Conservation (phyloP, 2,888 invertebrate genomes). For the Emesis russula region DNA sequence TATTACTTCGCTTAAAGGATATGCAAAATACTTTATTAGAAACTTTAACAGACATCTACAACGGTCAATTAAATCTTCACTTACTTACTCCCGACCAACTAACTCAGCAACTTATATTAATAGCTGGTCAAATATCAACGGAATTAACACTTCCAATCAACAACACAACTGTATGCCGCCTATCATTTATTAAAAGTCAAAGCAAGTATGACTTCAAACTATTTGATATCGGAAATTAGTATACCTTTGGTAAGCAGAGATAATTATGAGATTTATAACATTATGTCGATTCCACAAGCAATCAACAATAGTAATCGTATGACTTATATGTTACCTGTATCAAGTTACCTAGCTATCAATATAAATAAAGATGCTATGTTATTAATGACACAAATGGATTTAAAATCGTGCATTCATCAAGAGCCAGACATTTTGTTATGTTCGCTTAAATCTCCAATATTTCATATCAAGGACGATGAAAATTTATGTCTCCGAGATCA, state of each 20-base stretch:
- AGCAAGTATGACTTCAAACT: slow-evolving; percentile 48
- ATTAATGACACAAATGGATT: slow-evolving; percentile 39
- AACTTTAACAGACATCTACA: neutral
- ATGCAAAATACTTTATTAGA: too few relatives aligned
- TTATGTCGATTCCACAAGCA: slow-evolving; percentile 47
- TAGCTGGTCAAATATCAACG: slow-evolving; percentile 8
- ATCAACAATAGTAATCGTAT: neutral
- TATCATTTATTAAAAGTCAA: neutral
- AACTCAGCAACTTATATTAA: too few relatives aligned
- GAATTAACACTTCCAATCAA: neutral
- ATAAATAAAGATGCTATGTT: slow-evolving; percentile 53
- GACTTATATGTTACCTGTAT: neutral
- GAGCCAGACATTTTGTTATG: slow-evolving; percentile 24
- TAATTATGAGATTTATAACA: slow-evolving; percentile 49
- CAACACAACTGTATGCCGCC: neutral
- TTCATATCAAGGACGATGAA: slow-evolving; percentile 39
- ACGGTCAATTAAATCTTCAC: neutral
- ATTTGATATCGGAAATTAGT: slow-evolving; percentile 73
- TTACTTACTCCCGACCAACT: neutral
- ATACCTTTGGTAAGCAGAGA: slow-evolving; percentile 71
- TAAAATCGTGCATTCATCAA: slow-evolving; percentile 42
- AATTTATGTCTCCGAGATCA: slow-evolving; percentile 40
- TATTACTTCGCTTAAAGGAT: neutral
- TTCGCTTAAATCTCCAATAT: slow-evolving; percentile 11
- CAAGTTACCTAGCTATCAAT: neutral